Evolutionary conservation across 2,797 vertebrate genomes (phyloP), one percentile per base, ranked within the genome.

Genomic region (Leuciscus waleckii): DNA sequence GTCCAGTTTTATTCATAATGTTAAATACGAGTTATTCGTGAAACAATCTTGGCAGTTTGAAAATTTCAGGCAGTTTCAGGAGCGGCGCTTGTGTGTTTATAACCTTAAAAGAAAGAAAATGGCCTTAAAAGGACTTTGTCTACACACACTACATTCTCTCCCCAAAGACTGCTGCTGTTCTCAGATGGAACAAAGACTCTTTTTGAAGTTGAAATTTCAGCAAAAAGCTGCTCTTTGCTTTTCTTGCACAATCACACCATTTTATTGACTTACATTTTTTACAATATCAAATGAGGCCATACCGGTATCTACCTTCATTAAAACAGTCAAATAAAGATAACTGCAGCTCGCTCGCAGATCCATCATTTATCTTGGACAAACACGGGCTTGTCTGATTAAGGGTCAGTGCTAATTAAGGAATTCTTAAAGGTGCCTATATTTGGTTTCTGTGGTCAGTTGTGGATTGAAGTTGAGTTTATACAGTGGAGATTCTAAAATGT

Each of bases 231-330:
- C 46, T 68, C 29, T 39, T 39, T 11, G 65, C 51, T 73, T 82
- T 61, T 69, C 26, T 73, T 61, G 80, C 80, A 82, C 51, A 71
- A 43, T 82, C 51, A 70, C 32, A 39, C 46, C 23, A 17, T 81
- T 26, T 71, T 71, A 51, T 81, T 81, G 79, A 67, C 8, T 69
- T 46, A 7, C 39, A 54, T 70, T 79, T 81, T 39, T 32, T 69
- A 81, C 2, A 9, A 39, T 70, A 81, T 81, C 79, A 81, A 73
- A 73, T 21, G 19, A 73, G 80, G 69, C 68, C 80, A 73, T 71
- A n/a, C n/a, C n/a, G n/a, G n/a, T n/a, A 82, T 82, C 69, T 81
- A 43, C 37, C 54, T 61, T 29, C 49, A 58, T 82, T 23, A 73
- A 73, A 73, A 29, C 35, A 46, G 23, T 17, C 26, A 41, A 43